phyloP scores from a whole-genome alignment of 2,113 vertebrate genomes.

The Rhegmatorhina hoffmannsi region DNA sequence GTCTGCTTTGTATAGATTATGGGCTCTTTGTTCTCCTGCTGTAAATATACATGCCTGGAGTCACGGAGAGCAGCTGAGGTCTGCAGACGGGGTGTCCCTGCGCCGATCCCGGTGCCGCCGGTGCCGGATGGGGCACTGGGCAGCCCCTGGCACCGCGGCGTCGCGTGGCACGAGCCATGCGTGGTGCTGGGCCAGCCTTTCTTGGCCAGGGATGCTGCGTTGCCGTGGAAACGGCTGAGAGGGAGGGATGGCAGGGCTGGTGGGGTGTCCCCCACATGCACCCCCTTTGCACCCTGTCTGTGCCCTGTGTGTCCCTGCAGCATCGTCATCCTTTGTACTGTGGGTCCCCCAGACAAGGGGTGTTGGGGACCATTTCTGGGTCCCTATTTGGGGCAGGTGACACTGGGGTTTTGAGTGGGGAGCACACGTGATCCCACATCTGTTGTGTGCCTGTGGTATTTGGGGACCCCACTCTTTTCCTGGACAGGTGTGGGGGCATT shows the following conservation, averaged over 20 bases:
- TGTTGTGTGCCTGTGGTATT: rapidly evolving
- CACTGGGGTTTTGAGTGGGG: rapidly evolving
- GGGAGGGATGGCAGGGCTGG: background rate
- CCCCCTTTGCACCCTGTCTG: rapidly evolving
- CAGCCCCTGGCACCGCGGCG: background rate
- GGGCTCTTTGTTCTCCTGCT: conserved; percentile 88
- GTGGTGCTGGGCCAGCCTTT: rapidly evolving
- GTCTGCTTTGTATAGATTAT: conserved; percentile 91
- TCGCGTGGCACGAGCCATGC: background rate
- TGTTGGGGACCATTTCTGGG: rapidly evolving
- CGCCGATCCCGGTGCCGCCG: background rate
- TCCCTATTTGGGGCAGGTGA: background rate
- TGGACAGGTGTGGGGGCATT: rapidly evolving
- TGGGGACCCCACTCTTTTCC: rapidly evolving
- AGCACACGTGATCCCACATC: rapidly evolving
- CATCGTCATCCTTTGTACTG: rapidly evolving
- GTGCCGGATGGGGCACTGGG: background rate
- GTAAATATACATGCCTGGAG: conserved; percentile 90
- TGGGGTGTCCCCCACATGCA: rapidly evolving
- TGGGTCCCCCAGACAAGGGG: rapidly evolving
- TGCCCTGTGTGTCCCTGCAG: rapidly evolving
- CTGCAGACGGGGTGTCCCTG: conserved; percentile 14
- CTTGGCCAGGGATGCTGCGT: background rate
- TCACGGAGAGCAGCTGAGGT: conserved; percentile 79
- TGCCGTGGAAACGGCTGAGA: background rate